Conservation (phyloP, 1,140 invertebrate genomes). For the Ceratina australensis region DNA sequence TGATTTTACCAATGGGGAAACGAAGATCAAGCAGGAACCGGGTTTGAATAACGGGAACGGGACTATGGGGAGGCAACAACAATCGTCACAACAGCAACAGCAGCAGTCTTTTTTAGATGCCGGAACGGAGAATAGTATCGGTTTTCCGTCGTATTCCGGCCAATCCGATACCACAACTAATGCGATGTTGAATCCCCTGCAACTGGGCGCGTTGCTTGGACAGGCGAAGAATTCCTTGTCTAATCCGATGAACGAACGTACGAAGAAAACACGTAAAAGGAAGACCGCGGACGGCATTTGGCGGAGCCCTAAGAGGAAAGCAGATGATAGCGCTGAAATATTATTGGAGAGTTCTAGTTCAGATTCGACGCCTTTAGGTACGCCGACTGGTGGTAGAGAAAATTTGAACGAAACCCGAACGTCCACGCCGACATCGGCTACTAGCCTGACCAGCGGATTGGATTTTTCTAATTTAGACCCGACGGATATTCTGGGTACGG, state of each 20-base stretch:
- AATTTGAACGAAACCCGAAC: constrained; percentile 79
- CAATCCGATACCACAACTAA: constrained; percentile 76
- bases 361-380: constrained; percentile 82
- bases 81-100: constrained; percentile 67
- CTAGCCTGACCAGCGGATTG: constrained; percentile 81
- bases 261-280: constrained; percentile 77
- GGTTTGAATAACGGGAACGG: constrained; percentile 75
- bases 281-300: constrained; percentile 79
- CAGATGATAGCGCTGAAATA: constrained; percentile 77
- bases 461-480: constrained; percentile 84
- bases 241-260: constrained; percentile 58
- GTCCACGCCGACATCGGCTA: constrained; percentile 81
- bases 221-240: constrained; percentile 66
- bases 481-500: constrained; percentile 79
- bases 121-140: constrained; percentile 81
- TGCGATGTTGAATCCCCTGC: constrained; percentile 75
- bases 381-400: constrained; percentile 80
- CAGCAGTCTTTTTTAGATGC: constrained; percentile 81
- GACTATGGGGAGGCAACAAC: constrained; percentile 67
- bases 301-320: constrained; percentile 80
- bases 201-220: constrained; percentile 71
- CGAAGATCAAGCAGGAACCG: constrained; percentile 81
- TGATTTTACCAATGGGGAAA: constrained; percentile 79
- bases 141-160: constrained; percentile 80
- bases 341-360: constrained; percentile 84